Percentiles rank a stretch among this genome's conserved stretches.
phyloP scores from a whole-genome alignment of 2,113 vertebrate genomes.

The Alouatta palliata region DNA sequence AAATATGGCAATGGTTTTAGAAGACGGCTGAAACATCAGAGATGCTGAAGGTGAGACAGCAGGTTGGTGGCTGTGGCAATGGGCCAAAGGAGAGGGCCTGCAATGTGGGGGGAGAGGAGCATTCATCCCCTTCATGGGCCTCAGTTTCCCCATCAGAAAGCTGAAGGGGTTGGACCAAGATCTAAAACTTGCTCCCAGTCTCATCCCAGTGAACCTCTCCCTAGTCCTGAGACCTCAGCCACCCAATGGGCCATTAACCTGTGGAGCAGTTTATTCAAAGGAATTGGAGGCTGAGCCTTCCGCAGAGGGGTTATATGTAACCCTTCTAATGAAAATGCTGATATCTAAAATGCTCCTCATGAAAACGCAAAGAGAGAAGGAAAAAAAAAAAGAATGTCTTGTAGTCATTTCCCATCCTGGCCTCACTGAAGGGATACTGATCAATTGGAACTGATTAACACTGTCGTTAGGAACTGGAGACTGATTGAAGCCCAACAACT shows the following conservation, averaged over 20 bases:
- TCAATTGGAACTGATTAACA: conserved; percentile 60
- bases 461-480: conserved; percentile 60
- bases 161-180: not conserved
- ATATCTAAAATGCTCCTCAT: conserved; percentile 42
- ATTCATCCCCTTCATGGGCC: not conserved
- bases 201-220: not conserved
- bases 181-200: not conserved
- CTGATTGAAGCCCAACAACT: conserved; percentile 55
- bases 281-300: conserved; percentile 48
- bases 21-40: not conserved
- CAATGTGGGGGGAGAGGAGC: no score
- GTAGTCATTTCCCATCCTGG: conserved; percentile 68
- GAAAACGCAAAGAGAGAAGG: not conserved
- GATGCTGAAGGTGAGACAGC: not conserved
- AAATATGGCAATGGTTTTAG: not conserved
- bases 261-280: conserved; percentile 45
- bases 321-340: conserved; percentile 56
- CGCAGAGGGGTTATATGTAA: conserved; percentile 67
- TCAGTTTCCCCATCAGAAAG: not conserved
- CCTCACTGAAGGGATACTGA: conserved; percentile 38
- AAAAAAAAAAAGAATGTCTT: rapidly evolving
- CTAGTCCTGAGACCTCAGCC: not conserved
- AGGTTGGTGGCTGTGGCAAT: not conserved
- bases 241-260: not conserved
- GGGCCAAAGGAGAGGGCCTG: not conserved